A percentile compares a stretch with the other conserved stretches of the same genome.
Conservation (phyloP, 2,113 vertebrate species). For the Pterocles orientalis region DNA sequence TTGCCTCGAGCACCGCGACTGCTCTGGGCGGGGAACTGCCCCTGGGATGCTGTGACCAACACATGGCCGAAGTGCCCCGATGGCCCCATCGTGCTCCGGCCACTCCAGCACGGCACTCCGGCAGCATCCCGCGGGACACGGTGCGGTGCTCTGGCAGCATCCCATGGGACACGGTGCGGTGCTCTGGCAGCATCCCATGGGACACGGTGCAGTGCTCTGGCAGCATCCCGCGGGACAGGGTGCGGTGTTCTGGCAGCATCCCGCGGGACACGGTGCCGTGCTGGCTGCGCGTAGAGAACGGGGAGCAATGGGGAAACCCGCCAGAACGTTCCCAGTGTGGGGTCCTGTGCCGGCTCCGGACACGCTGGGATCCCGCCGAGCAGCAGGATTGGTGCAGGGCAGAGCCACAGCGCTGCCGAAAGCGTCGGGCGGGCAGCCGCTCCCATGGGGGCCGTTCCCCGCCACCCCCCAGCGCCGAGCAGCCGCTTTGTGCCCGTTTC, state of each 20-base stretch:
- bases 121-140: rapidly evolving
- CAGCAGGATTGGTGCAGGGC: too few relatives aligned
- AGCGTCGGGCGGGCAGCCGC: too few relatives aligned
- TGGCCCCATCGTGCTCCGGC: neutral
- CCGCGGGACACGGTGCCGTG: too few relatives aligned
- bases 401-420: too few relatives aligned
- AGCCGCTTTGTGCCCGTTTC: neutral
- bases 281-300: neutral
- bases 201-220: too few relatives aligned
- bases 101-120: neutral
- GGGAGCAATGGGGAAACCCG: neutral
- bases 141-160: neutral
- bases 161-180: too few relatives aligned
- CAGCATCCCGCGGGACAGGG: too few relatives aligned
- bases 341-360: neutral
- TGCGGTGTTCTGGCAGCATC: too few relatives aligned
- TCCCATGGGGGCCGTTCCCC: neutral
- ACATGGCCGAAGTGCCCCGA: neutral
- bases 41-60: rapidly evolving
- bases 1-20: rapidly evolving
- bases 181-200: too few relatives aligned
- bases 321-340: neutral
- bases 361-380: too few relatives aligned
- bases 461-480: rapidly evolving
- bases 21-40: neutral